Conservation (phyloP, 2,797 vertebrate species). For the Triplophysa yarkandensis region DNA sequence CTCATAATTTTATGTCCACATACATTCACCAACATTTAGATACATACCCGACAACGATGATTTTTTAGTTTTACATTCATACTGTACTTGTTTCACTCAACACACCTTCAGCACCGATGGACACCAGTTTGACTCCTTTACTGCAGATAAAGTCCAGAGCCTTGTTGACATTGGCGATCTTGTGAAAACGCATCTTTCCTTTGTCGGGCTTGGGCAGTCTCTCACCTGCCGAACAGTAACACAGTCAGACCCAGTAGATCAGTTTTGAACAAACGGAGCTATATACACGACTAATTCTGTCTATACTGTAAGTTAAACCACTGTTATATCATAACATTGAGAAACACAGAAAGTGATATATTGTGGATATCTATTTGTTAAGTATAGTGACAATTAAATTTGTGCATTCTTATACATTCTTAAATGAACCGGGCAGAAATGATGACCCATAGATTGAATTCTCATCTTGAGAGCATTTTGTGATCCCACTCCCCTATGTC, state of each 20-base stretch:
- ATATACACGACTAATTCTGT: background rate
- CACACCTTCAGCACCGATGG: slow-evolving; percentile 89
- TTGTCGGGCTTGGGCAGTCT: slow-evolving; percentile 90
- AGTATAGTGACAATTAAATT: too few species aligned
- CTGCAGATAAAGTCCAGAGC: slow-evolving; percentile 91
- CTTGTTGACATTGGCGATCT: slow-evolving; percentile 93
- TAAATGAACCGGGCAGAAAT: too few species aligned
- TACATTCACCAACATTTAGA: too few species aligned
- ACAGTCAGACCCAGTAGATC: background rate
- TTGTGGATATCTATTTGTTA: too few species aligned
- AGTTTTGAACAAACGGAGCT: background rate
- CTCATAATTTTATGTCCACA: too few species aligned
- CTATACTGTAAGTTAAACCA: background rate
- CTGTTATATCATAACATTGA: background rate
- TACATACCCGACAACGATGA: too few species aligned
- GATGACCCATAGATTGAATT: too few species aligned
- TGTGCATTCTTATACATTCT: too few species aligned
- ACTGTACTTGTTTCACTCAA: background rate
- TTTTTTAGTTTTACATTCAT: background rate
- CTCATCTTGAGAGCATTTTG: too few species aligned
- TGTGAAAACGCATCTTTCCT: slow-evolving; percentile 95
- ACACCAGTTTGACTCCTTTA: slow-evolving; percentile 91
- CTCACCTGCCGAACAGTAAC: slow-evolving; percentile 74
- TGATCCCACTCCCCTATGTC: too few species aligned
- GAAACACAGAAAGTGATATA: too few species aligned